Conservation (phyloP, 2,888 invertebrate species). For the Mechanitis mazaeus region DNA sequence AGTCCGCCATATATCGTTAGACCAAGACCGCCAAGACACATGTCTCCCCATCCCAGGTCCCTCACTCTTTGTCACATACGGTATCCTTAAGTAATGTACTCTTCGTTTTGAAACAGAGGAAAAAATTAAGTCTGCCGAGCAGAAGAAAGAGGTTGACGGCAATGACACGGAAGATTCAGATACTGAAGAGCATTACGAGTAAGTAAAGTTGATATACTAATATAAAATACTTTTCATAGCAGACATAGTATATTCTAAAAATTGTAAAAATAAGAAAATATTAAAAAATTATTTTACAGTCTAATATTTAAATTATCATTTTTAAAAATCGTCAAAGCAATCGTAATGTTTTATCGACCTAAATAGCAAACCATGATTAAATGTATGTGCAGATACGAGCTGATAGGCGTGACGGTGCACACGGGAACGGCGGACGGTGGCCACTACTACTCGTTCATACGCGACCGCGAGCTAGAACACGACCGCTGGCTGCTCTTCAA, state of each 20-base stretch:
- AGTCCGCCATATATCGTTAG: too few relatives aligned
- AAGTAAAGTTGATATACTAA: conserved; percentile 44
- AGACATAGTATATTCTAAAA: too few relatives aligned
- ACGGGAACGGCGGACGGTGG: conserved; percentile 99
- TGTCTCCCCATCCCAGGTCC: too few relatives aligned
- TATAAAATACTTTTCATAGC: neutral
- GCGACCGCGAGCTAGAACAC: conserved; percentile 85
- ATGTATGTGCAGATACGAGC: conserved; percentile 76
- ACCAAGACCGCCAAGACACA: too few relatives aligned
- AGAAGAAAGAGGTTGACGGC: conserved; percentile 59
- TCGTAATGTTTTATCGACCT: too few relatives aligned
- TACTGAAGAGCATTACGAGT: conserved; percentile 85
- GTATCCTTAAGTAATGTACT: neutral
- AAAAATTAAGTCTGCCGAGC: conserved; percentile 73
- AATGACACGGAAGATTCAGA: conserved; percentile 67
- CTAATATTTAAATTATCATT: too few relatives aligned
- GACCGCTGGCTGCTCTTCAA: conserved; percentile 96
- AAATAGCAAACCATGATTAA: too few relatives aligned
- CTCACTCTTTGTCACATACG: too few relatives aligned
- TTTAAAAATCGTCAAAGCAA: too few relatives aligned
- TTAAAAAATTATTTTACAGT: too few relatives aligned
- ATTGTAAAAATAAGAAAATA: too few relatives aligned
- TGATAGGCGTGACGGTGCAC: conserved; percentile 96
- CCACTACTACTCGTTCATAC: conserved; percentile 96
- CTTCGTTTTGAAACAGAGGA: conserved; percentile 67